phyloP scores from a whole-genome alignment of 2,797 vertebrate species.

The Antrozous pallidus region DNA sequence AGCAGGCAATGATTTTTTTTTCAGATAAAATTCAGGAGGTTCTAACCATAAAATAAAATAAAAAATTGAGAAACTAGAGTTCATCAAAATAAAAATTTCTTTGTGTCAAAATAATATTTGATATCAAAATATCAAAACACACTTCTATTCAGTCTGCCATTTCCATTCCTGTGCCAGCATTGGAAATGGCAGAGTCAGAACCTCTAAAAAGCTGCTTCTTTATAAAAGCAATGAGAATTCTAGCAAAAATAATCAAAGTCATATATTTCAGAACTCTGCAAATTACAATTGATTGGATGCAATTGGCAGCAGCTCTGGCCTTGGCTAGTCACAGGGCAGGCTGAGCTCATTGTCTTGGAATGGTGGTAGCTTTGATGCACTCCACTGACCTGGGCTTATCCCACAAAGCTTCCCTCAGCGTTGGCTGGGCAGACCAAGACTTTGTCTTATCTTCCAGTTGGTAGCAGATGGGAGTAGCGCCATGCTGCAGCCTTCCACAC shows the following conservation, averaged over 20 bases:
- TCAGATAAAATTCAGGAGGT: background rate
- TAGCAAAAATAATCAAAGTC: background rate
- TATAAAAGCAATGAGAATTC: background rate
- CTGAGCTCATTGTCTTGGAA: background rate
- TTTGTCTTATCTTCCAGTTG: background rate
- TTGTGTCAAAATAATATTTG: background rate
- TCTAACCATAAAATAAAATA: background rate
- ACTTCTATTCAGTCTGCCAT: background rate
- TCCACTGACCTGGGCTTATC: background rate
- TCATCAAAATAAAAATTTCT: background rate
- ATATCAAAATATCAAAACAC: background rate
- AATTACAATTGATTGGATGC: background rate
- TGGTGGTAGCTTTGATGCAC: accelerated
- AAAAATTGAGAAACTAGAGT: background rate
- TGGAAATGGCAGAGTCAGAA: background rate
- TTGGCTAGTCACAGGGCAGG: background rate
- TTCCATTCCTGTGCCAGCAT: background rate
- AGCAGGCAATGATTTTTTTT: background rate
- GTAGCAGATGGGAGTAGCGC: background rate
- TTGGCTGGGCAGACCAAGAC: background rate
- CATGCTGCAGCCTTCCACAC: background rate
- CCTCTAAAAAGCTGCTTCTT: background rate
- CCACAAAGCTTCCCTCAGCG: no score
- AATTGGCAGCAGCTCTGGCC: background rate
- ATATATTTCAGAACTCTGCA: background rate